Percentiles rank a stretch among this genome's conserved stretches.
Conservation (phyloP, 2,113 vertebrate species). For the Pelobates fuscus region DNA sequence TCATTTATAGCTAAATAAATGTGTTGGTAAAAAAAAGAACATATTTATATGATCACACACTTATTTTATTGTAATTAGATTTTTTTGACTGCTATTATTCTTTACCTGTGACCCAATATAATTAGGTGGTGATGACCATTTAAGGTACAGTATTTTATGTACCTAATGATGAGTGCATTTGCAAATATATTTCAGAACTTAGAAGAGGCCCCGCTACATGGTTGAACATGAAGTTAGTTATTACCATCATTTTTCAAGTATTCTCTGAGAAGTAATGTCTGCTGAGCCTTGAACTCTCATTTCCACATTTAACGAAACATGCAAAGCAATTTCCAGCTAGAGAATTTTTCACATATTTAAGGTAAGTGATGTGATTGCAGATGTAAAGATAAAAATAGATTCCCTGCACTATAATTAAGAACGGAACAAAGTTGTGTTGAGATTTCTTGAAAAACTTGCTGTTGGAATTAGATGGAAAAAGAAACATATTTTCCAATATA, state of each 20-base stretch:
- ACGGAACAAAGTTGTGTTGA: background rate
- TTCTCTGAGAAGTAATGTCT: conserved; percentile 37
- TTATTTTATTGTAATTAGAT: background rate
- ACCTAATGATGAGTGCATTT: conserved; percentile 51
- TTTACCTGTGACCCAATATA: background rate
- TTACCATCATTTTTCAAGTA: conserved; percentile 58
- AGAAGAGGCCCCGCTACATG: conserved; percentile 53
- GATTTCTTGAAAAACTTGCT: background rate
- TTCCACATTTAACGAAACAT: conserved; percentile 39
- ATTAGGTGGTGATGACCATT: background rate
- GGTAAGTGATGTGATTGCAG: background rate
- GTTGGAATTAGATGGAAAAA: background rate
- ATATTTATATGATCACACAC: background rate
- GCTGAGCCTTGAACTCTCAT: conserved; percentile 45
- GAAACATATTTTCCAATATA: too few species aligned
- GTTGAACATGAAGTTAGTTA: conserved; percentile 53
- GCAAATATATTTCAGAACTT: conserved; percentile 36
- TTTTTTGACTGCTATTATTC: background rate
- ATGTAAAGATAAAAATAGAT: conserved; percentile 29
- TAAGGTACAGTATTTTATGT: conserved; percentile 41
- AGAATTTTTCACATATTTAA: conserved; percentile 27
- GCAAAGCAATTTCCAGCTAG: conserved; percentile 49
- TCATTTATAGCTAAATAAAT: background rate
- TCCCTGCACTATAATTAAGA: background rate
- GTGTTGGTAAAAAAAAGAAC: background rate